phyloP scores from a whole-genome alignment of 2,888 invertebrate species.

The Leistus spinibarbis region DNA sequence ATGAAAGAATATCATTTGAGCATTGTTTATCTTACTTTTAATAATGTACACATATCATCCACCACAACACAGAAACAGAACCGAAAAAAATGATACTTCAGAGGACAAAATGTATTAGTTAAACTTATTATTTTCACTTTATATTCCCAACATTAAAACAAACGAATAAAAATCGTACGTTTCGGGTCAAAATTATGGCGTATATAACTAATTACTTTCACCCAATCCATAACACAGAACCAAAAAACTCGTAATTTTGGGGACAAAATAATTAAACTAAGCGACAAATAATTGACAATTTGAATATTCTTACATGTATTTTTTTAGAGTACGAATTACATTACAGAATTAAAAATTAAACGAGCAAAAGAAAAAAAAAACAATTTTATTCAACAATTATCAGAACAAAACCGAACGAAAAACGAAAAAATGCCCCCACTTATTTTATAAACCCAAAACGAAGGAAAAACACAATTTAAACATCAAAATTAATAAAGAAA shows the following conservation, averaged over 20 bases:
- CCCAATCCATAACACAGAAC: background rate
- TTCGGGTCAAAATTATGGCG: background rate
- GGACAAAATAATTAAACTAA: background rate
- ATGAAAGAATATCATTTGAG: constrained; percentile 18
- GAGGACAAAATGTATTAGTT: too few relatives aligned
- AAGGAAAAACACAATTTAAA: background rate
- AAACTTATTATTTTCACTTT: too few relatives aligned
- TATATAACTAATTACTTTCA: background rate
- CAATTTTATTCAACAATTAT: background rate
- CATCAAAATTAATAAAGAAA: background rate
- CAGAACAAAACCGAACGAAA: background rate
- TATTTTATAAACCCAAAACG: background rate
- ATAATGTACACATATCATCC: background rate
- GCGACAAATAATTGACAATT: background rate
- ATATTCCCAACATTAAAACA: background rate
- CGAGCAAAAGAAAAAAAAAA: background rate
- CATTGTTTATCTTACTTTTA: constrained; percentile 12
- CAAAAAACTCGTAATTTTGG: background rate
- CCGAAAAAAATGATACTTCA: background rate
- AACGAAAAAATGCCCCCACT: background rate
- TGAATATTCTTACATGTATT: background rate
- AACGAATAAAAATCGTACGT: background rate
- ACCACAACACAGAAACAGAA: constrained; percentile 9
- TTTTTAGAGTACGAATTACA: background rate
- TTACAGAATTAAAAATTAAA: background rate